These are phyloP conservation scores for Adelognathus sp. DNA, from an alignment of 2,888 invertebrate genomes.

Conservation along the genomic window DNA sequence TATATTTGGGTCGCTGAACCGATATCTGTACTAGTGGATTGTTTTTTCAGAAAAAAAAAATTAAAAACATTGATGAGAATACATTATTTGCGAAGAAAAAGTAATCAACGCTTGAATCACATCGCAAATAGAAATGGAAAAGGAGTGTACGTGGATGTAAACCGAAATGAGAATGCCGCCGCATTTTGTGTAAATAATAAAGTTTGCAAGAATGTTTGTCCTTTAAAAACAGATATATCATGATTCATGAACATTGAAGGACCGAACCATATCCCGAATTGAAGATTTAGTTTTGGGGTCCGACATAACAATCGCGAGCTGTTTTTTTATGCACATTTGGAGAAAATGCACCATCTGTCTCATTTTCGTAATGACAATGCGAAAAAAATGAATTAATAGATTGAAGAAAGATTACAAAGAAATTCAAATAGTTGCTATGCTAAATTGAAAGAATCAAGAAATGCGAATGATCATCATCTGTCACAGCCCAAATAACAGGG, in stretches of 20 bases:
- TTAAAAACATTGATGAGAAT: not conserved
- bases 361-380: too few species aligned
- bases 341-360: too few species aligned
- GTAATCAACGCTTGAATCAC: slow-evolving; percentile 38
- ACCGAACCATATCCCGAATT: not conserved
- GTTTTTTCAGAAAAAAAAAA: not conserved
- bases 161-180: slow-evolving; percentile 34
- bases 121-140: slow-evolving; percentile 19
- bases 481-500: too few species aligned
- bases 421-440: too few species aligned
- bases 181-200: slow-evolving; percentile 53
- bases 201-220: slow-evolving; percentile 31
- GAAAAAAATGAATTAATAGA: too few species aligned
- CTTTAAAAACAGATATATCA: too few species aligned
- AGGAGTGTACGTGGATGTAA: slow-evolving; percentile 42
- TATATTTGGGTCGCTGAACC: not conserved
- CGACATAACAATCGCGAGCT: too few species aligned
- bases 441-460: too few species aligned
- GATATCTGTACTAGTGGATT: not conserved
- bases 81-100: not conserved
- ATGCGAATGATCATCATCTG: too few species aligned
- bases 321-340: too few species aligned
- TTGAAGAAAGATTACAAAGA: too few species aligned
- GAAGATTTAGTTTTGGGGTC: not conserved
- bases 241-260: not conserved